Evolutionary conservation across 2,797 vertebrate species (phyloP).

Genomic region (Alectoris magna): DNA sequence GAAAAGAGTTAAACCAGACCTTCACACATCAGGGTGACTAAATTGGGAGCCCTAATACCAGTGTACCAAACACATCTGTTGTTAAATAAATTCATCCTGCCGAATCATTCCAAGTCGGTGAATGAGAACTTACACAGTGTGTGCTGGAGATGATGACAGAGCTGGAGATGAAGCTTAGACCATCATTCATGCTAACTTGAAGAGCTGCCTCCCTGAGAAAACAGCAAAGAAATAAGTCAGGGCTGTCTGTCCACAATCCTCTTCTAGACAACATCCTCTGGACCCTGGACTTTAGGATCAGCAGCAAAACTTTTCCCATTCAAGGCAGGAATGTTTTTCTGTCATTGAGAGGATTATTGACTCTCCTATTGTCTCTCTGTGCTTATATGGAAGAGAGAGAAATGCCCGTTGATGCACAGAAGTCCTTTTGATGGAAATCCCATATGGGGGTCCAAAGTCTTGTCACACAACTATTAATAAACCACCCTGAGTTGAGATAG

Average conservation of each 20-base stretch:
- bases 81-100: background rate
- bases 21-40: background rate
- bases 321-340: background rate
- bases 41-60: rapidly evolving
- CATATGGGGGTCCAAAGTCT: too few species aligned
- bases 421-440: too few species aligned
- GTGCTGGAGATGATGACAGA: conserved; percentile 97
- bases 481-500: background rate
- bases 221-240: background rate
- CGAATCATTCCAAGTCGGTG: background rate
- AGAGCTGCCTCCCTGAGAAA: conserved; percentile 90
- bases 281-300: background rate
- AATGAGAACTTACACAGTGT: conserved; percentile 90
- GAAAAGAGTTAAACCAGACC: background rate
- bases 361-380: too few species aligned
- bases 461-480: background rate
- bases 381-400: too few species aligned
- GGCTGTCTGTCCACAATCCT: background rate
- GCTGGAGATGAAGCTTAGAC: conserved; percentile 97
- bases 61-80: background rate
- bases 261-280: background rate
- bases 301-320: background rate
- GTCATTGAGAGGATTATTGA: background rate
- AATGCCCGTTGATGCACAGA: too few species aligned
- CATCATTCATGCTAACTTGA: conserved; percentile 98